Conservation (phyloP, 2,797 vertebrate species). For the Crenichthys baileyi region DNA sequence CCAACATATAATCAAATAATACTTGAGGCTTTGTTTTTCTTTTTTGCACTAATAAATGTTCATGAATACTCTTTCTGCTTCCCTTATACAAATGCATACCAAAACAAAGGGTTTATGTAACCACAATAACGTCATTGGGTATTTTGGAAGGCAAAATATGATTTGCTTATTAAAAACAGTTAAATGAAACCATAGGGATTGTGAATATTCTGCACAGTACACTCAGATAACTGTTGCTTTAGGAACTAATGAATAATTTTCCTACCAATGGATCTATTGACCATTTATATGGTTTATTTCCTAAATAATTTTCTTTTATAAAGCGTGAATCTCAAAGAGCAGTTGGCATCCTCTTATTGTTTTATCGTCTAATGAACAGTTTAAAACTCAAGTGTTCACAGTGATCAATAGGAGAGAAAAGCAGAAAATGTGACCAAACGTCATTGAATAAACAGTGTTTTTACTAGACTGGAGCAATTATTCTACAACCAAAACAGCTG, state of each 20-base stretch:
- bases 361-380: constrained; percentile 3
- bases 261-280: background rate
- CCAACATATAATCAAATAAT: constrained; percentile 21
- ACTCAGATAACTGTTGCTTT: background rate
- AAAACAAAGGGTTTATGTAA: constrained; percentile 9
- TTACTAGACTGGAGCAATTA: constrained; percentile 3
- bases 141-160: constrained; percentile 1
- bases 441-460: constrained; percentile 5
- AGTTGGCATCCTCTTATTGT: background rate
- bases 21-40: constrained; percentile 12
- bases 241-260: constrained; percentile 4
- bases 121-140: constrained; percentile 4
- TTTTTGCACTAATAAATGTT: constrained; percentile 8
- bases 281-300: background rate
- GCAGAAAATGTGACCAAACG: constrained; percentile 10
- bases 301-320: background rate
- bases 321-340: background rate
- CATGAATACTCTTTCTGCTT: constrained; percentile 18
- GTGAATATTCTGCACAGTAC: background rate
- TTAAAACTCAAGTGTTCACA: constrained; percentile 14
- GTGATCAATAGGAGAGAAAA: constrained; percentile 8
- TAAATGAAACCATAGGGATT: constrained; percentile 10
- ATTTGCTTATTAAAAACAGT: background rate
- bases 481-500: constrained; percentile 1
- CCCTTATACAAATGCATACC: background rate